A percentile compares a stretch with the other conserved stretches of the same genome.
Evolutionary conservation across 2,797 vertebrate species (phyloP).

Genomic region (Epinephelus coioides): DNA sequence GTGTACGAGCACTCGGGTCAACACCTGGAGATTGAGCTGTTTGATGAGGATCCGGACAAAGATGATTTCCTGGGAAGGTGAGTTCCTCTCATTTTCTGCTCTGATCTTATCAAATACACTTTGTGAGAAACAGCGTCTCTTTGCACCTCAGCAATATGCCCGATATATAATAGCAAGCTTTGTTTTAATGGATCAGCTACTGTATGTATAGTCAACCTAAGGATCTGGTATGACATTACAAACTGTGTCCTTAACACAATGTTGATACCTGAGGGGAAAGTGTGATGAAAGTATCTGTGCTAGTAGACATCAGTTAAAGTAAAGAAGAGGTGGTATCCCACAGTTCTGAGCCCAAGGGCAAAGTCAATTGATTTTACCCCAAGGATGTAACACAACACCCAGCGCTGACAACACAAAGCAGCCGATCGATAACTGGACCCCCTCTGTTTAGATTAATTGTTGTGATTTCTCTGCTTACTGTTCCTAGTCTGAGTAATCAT

Average conservation of each 20-base stretch:
- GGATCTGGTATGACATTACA: neutral
- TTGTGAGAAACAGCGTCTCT: conserved; percentile 4
- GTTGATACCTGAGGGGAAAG: neutral
- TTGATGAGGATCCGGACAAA: conserved; percentile 99
- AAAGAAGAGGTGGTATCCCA: conserved; percentile 12
- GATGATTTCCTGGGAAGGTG: conserved; percentile 98
- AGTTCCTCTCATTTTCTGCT: conserved; percentile 41
- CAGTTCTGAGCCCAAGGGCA: conserved; percentile 35
- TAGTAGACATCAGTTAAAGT: conserved; percentile 11
- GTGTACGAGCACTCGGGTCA: conserved; percentile 96
- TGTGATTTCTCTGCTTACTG: conserved; percentile 34
- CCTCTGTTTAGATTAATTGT: conserved; percentile 42
- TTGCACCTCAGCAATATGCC: neutral
- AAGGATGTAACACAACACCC: conserved; percentile 52
- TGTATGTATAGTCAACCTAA: neutral
- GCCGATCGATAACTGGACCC: conserved; percentile 48
- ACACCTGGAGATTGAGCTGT: conserved; percentile 96
- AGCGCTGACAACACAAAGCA: conserved; percentile 20
- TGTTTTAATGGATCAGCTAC: neutral
- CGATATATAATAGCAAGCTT: neutral
- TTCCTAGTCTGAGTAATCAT: conserved; percentile 49
- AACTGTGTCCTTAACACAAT: neutral
- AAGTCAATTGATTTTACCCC: conserved; percentile 38
- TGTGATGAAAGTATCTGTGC: neutral
- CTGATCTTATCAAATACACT: conserved; percentile 21